Evolutionary conservation across 2,888 invertebrate genomes (phyloP).

Genomic region (Meganola albula): DNA sequence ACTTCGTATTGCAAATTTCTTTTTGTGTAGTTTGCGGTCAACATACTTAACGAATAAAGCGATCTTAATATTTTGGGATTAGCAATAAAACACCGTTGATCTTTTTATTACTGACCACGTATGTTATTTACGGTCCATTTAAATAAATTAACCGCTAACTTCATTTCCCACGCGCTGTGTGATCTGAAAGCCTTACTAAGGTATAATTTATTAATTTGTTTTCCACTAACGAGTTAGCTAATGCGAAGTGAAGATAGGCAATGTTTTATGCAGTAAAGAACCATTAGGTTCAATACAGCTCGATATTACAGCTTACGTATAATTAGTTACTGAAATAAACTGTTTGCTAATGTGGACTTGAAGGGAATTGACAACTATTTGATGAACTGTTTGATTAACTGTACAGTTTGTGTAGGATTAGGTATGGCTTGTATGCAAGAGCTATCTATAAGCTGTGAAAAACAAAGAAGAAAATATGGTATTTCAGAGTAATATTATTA

Average conservation of each 20-base stretch:
- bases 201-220: slow-evolving; percentile 73
- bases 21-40: no score
- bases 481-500: no score
- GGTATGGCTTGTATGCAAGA: no score
- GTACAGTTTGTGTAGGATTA: no score
- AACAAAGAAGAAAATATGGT: no score
- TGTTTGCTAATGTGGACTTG: no score
- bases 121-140: slow-evolving; percentile 28
- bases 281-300: slow-evolving; percentile 29
- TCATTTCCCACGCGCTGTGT: slow-evolving; percentile 61
- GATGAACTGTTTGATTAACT: no score
- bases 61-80: no score
- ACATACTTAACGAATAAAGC: no score
- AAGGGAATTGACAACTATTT: no score
- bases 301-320: slow-evolving; percentile 4
- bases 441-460: no score
- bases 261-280: slow-evolving; percentile 41
- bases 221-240: slow-evolving; percentile 63
- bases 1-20: no score
- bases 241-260: slow-evolving; percentile 46
- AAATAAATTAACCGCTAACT: slow-evolving; percentile 30
- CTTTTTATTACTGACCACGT: slow-evolving; percentile 24
- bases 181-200: slow-evolving; percentile 45
- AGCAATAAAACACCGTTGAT: slow-evolving; percentile 14
- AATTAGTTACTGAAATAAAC: background rate